These are phyloP conservation scores for Drosophila sordidula DNA, from an alignment of 2,888 invertebrate species.

Conservation along the genomic window DNA sequence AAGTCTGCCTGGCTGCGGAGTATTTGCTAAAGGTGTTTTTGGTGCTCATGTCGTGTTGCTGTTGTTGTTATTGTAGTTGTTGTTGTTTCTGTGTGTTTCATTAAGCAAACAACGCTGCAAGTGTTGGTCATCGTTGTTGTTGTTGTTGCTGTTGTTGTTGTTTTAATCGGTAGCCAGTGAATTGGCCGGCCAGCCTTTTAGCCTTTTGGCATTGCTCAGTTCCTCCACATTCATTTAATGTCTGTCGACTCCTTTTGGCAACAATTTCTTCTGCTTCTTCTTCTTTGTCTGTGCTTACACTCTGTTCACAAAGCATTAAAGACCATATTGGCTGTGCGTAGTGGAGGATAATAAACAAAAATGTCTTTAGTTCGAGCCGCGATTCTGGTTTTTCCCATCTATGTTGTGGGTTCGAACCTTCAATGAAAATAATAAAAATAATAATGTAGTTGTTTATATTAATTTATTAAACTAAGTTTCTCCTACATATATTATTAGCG, in stretches of 20 bases:
- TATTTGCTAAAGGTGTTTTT: conserved; percentile 75
- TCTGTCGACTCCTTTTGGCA: conserved; percentile 56
- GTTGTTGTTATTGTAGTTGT: conserved; percentile 14
- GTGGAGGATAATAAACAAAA: no score
- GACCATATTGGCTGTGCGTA: no score
- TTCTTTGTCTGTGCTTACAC: neutral
- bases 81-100: conserved; percentile 49
- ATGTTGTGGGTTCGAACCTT: no score
- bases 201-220: conserved; percentile 47
- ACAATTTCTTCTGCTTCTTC: conserved; percentile 49
- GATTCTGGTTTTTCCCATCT: no score
- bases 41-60: conserved; percentile 27
- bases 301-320: no score
- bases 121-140: conserved; percentile 42
- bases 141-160: conserved; percentile 45
- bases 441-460: no score
- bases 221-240: conserved; percentile 17
- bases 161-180: conserved; percentile 66
- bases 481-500: no score
- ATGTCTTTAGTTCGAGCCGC: no score
- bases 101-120: conserved; percentile 72
- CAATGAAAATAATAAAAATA: no score
- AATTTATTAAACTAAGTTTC: no score
- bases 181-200: conserved; percentile 27
- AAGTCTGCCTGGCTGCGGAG: conserved; percentile 23